These are phyloP conservation scores for Heterodera filipjevi DNA, from an alignment of 2,888 invertebrate species.

Conservation along the genomic window DNA sequence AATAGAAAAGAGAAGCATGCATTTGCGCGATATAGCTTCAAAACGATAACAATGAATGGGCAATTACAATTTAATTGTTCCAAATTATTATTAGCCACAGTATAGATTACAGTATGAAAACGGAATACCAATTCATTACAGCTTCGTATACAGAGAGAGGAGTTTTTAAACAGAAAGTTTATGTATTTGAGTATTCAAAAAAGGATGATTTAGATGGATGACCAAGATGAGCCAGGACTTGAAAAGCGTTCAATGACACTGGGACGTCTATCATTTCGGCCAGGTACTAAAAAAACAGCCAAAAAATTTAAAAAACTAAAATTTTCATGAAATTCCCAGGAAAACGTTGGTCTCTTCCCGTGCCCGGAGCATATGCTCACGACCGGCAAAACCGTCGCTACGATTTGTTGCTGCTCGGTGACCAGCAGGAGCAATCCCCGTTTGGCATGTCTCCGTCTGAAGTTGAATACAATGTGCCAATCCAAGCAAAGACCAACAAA, in stretches of 20 bases:
- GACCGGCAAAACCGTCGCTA: conserved; percentile 18
- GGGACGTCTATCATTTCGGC: conserved; percentile 56
- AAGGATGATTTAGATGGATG: not conserved
- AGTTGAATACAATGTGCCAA: not conserved
- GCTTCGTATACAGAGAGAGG: no score
- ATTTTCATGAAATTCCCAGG: no score
- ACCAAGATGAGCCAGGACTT: not conserved
- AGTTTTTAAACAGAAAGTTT: no score
- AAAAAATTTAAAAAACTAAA: not conserved
- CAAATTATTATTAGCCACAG: no score
- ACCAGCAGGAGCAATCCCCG: not conserved
- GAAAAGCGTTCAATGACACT: conserved; percentile 58
- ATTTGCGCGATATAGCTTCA: no score
- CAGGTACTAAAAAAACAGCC: conserved; percentile 45
- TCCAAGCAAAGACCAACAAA: not conserved
- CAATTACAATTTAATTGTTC: no score
- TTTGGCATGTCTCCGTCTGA: not conserved
- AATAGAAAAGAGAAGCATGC: not conserved
- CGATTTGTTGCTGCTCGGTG: conserved; percentile 21
- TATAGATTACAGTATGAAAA: no score
- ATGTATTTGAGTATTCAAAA: no score
- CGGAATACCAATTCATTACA: no score
- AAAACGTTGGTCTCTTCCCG: not conserved
- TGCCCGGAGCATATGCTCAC: conserved; percentile 20
- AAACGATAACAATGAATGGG: no score